A percentile compares a stretch with the other conserved stretches of the same genome.
Conservation (phyloP, 2,113 vertebrate species). For the Daboia siamensis region DNA sequence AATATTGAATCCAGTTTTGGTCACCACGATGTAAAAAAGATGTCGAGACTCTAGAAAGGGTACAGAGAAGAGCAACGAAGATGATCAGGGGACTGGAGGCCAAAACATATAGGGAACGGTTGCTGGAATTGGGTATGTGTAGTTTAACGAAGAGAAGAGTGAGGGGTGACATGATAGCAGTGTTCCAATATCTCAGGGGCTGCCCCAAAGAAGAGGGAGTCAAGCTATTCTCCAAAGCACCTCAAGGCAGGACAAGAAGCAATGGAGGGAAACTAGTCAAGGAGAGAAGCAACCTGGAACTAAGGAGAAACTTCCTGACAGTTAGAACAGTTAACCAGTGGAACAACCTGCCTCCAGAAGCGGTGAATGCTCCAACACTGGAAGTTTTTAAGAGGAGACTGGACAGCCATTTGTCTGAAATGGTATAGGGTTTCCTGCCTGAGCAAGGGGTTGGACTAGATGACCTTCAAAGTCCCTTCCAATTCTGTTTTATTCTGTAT, state of each 20-base stretch:
- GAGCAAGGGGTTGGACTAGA: no score
- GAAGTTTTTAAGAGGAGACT: no score
- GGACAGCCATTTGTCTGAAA: no score
- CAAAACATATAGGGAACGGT: not conserved
- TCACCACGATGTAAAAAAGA: not conserved
- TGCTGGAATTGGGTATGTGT: not conserved
- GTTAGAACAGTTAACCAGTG: not conserved
- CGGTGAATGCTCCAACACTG: no score
- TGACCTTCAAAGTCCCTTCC: no score
- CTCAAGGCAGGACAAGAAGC: not conserved
- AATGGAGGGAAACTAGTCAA: not conserved
- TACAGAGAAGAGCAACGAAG: not conserved
- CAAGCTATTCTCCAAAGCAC: not conserved
- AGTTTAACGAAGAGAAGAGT: not conserved
- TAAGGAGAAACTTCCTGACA: not conserved
- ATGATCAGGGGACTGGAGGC: not conserved
- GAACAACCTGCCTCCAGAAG: not conserved
- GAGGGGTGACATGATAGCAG: rapidly evolving
- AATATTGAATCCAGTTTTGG: not conserved
- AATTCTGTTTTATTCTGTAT: no score
- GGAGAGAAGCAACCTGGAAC: not conserved
- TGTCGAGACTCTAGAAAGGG: not conserved
- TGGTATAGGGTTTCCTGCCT: no score
- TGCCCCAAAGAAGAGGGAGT: not conserved
- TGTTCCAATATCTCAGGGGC: not conserved